Percentiles rank a stretch among this genome's conserved stretches.
Evolutionary conservation across 2,797 vertebrate genomes (phyloP).

Genomic region (Kryptopterus vitreolus): DNA sequence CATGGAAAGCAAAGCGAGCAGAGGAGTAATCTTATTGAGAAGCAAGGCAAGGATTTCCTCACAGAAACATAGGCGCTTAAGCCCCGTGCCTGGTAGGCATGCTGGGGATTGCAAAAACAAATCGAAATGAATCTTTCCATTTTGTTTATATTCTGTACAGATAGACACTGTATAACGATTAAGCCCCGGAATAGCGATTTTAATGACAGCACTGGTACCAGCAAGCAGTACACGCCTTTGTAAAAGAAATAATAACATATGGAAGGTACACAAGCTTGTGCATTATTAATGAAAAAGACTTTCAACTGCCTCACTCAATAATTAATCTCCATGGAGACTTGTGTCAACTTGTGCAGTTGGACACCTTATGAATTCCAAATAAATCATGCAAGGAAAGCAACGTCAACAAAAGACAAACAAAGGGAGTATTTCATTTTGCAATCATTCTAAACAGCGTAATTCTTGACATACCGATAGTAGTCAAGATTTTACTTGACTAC

Average conservation of each 20-base stretch:
- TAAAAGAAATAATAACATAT: slow-evolving; percentile 75
- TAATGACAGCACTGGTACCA: slow-evolving; percentile 50
- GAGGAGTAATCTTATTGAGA: slow-evolving; percentile 65
- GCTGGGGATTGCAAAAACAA: slow-evolving; percentile 41
- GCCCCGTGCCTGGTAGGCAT: slow-evolving; percentile 44
- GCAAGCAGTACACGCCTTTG: slow-evolving; percentile 62
- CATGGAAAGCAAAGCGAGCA: slow-evolving; percentile 63
- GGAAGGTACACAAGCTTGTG: slow-evolving; percentile 70
- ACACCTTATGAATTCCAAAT: slow-evolving; percentile 81
- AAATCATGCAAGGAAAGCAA: slow-evolving; percentile 65
- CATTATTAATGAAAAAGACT: slow-evolving; percentile 78
- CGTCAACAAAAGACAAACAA: slow-evolving; percentile 68
- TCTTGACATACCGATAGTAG: slow-evolving; percentile 2
- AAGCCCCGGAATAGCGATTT: neutral
- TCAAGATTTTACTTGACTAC: slow-evolving; percentile 32
- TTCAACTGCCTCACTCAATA: slow-evolving; percentile 75
- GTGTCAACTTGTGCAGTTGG: slow-evolving; percentile 73
- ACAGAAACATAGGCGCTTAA: slow-evolving; percentile 53
- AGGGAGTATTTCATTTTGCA: neutral
- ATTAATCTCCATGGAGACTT: slow-evolving; percentile 77
- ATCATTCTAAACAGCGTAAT: slow-evolving; percentile 1
- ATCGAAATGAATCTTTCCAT: neutral
- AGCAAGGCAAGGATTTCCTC: slow-evolving; percentile 62
- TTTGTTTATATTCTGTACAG: neutral
- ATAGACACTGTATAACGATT: neutral